phyloP scores from a whole-genome alignment of 2,113 vertebrate genomes.

The Nasalis larvatus region DNA sequence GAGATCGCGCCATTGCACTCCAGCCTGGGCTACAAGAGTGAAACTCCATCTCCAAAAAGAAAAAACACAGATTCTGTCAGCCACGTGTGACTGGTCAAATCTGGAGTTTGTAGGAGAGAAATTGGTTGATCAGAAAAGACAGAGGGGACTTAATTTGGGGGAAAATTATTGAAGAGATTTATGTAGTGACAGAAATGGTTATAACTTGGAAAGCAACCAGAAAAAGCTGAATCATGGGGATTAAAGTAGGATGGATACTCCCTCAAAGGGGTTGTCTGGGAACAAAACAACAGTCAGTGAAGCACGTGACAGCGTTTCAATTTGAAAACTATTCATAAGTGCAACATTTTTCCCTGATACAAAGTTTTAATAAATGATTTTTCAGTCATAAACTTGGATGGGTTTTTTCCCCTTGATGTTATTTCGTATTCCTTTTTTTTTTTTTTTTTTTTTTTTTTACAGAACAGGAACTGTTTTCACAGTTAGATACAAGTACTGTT shows the following conservation, averaged over 20 bases:
- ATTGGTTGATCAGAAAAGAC: neutral
- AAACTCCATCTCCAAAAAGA: too few relatives aligned
- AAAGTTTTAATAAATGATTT: neutral
- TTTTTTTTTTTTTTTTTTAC: too few relatives aligned
- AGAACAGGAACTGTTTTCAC: too few relatives aligned
- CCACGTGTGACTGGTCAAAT: neutral
- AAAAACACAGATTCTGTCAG: neutral
- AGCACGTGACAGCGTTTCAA: rapidly evolving
- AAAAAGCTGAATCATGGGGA: neutral
- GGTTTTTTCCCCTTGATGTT: neutral
- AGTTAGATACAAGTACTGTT: neutral
- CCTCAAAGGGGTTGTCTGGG: rapidly evolving
- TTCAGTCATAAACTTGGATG: neutral
- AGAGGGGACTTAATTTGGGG: neutral
- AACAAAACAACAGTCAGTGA: neutral
- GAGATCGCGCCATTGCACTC: too few relatives aligned
- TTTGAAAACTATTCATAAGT: neutral
- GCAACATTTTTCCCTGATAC: rapidly evolving
- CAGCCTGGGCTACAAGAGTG: too few relatives aligned
- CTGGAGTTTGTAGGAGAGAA: neutral
- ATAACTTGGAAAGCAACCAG: neutral
- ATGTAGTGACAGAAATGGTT: neutral
- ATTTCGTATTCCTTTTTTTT: neutral
- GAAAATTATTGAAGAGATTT: neutral
- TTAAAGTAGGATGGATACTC: neutral